Evolutionary conservation across 2,113 vertebrate species (phyloP).

Genomic region (Noturus placidus): DNA sequence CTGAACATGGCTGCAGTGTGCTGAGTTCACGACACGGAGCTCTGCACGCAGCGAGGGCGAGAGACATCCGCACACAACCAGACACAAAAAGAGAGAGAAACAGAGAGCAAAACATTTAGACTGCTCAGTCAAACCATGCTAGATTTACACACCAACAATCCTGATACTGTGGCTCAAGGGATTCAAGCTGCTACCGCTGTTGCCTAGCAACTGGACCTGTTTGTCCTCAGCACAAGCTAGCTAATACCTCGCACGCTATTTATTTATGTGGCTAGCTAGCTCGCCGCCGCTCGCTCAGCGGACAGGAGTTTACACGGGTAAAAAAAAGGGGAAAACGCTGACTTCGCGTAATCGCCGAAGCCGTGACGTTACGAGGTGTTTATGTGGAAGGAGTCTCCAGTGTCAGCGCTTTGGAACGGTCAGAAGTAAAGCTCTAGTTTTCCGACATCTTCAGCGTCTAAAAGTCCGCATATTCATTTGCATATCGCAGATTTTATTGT

Average conservation of each 20-base stretch:
- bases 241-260: background rate
- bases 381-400: background rate
- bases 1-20: constrained; percentile 84
- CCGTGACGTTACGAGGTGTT: background rate
- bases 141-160: background rate
- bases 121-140: background rate
- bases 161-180: background rate
- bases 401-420: background rate
- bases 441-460: too few species aligned
- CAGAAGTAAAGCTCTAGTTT: background rate
- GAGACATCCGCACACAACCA: background rate
- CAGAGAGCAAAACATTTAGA: background rate
- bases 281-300: too few species aligned
- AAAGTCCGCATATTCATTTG: too few species aligned
- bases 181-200: background rate
- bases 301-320: background rate
- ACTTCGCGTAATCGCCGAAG: background rate
- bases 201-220: background rate
- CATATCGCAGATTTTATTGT: constrained; percentile 22
- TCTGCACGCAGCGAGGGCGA: constrained; percentile 29
- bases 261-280: background rate
- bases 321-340: too few species aligned
- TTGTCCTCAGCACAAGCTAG: background rate
- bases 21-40: constrained; percentile 47
- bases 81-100: background rate